Evolutionary conservation across 2,797 vertebrate species (phyloP).

Genomic region (Esox lucius): DNA sequence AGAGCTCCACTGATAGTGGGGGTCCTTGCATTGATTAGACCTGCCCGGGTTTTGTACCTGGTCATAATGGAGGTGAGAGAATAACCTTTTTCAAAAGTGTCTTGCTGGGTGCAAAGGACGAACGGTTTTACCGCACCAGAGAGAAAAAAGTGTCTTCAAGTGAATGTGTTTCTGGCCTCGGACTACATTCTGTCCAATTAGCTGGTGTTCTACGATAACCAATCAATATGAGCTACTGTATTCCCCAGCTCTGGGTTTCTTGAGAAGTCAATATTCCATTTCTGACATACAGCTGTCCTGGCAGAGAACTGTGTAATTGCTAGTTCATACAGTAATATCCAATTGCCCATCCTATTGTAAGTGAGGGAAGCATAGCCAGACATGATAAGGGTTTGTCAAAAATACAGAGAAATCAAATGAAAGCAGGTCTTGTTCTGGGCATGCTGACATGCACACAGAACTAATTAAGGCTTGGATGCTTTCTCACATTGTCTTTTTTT

Average conservation of each 20-base stretch:
- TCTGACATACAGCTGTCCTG: neutral
- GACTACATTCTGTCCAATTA: slow-evolving; percentile 3
- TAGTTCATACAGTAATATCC: neutral
- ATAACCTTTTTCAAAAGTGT: slow-evolving; percentile 64
- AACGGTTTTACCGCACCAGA: slow-evolving; percentile 27
- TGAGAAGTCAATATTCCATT: slow-evolving; percentile 1
- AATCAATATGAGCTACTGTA: neutral
- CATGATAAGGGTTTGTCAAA: neutral
- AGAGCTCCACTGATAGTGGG: slow-evolving; percentile 61
- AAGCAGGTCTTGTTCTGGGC: neutral
- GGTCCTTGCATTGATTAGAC: slow-evolving; percentile 66
- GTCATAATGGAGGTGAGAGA: slow-evolving; percentile 69
- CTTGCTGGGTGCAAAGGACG: slow-evolving; percentile 42
- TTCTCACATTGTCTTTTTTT: neutral
- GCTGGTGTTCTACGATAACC: slow-evolving; percentile 8
- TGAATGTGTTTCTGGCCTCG: slow-evolving; percentile 31
- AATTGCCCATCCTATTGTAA: neutral
- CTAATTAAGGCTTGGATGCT: neutral
- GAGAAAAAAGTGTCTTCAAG: slow-evolving; percentile 6
- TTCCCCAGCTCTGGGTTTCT: neutral
- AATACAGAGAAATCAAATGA: neutral
- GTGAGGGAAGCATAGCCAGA: neutral
- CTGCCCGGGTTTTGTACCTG: slow-evolving; percentile 61
- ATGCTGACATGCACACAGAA: neutral
- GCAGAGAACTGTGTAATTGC: neutral